Evolutionary conservation across 2,113 vertebrate genomes (phyloP).

Genomic region (Conger conger): DNA sequence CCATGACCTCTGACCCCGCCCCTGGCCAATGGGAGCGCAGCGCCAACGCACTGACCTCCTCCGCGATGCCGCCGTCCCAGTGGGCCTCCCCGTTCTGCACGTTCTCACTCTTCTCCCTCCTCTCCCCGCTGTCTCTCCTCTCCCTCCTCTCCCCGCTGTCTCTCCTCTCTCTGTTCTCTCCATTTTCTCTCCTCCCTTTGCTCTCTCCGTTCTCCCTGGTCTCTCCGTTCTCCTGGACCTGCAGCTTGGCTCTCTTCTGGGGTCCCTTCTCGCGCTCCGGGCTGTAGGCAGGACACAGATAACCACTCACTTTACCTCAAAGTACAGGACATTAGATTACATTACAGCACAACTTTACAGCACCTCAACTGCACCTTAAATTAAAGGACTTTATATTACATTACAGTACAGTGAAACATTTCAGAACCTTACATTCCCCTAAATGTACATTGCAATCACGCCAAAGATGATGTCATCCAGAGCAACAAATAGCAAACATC

Average conservation of each 20-base stretch:
- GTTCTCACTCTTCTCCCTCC: constrained; percentile 71
- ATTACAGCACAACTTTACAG: no score
- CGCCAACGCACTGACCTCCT: constrained; percentile 70
- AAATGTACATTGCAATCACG: no score
- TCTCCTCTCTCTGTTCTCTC: constrained; percentile 69
- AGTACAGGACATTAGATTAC: no score
- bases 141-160: constrained; percentile 54
- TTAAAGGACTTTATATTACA: no score
- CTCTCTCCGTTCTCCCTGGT: constrained; percentile 51
- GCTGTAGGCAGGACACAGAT: constrained; percentile 56
- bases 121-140: constrained; percentile 68
- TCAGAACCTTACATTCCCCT: no score
- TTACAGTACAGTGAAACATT: no score
- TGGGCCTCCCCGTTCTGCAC: constrained; percentile 76
- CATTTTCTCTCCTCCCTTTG: constrained; percentile 59
- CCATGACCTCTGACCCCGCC: not conserved
- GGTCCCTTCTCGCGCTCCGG: constrained; percentile 84
- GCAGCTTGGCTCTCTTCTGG: constrained; percentile 85
- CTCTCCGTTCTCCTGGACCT: constrained; percentile 77
- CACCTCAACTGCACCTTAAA: no score
- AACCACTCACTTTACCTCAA: no score
- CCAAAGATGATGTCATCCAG: no score
- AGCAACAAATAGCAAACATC: no score
- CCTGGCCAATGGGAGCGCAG: not conserved
- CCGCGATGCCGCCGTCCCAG: constrained; percentile 78